These are phyloP conservation scores for Syngnathus rostellatus DNA, from an alignment of 2,797 vertebrate species.

Conservation along the genomic window DNA sequence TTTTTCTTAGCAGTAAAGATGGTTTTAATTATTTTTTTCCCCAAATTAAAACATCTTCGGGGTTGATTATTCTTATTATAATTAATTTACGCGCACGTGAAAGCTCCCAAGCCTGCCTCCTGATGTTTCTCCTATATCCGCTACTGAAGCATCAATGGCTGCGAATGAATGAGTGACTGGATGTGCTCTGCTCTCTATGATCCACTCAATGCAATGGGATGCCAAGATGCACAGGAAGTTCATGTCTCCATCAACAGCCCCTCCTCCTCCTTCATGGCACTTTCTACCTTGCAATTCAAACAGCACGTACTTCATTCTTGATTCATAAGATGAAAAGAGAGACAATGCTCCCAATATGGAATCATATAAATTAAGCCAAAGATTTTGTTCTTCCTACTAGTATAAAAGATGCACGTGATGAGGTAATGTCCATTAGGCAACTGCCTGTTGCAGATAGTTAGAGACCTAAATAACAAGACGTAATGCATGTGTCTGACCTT, in stretches of 20 bases:
- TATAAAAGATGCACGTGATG: not conserved
- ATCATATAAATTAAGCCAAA: not conserved
- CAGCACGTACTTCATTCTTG: not conserved
- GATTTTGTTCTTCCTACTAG: not conserved
- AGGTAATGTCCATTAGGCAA: not conserved
- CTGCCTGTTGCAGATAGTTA: not conserved
- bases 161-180: slow-evolving; percentile 6
- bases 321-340: too few relatives aligned
- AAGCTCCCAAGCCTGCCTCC: not conserved
- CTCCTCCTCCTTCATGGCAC: not conserved
- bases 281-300: not conserved
- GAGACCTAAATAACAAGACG: not conserved
- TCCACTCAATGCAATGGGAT: not conserved
- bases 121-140: not conserved
- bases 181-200: not conserved
- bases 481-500: slow-evolving; percentile 4
- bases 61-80: not conserved
- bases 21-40: not conserved
- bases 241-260: not conserved
- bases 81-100: too few relatives aligned
- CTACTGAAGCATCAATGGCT: not conserved
- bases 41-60: not conserved
- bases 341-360: too few relatives aligned
- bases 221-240: slow-evolving; percentile 5
- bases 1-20: not conserved